A percentile compares a stretch with the other conserved stretches of the same genome.
Evolutionary conservation across 2,113 vertebrate genomes (phyloP).

Genomic region (Calyptomena viridis): DNA sequence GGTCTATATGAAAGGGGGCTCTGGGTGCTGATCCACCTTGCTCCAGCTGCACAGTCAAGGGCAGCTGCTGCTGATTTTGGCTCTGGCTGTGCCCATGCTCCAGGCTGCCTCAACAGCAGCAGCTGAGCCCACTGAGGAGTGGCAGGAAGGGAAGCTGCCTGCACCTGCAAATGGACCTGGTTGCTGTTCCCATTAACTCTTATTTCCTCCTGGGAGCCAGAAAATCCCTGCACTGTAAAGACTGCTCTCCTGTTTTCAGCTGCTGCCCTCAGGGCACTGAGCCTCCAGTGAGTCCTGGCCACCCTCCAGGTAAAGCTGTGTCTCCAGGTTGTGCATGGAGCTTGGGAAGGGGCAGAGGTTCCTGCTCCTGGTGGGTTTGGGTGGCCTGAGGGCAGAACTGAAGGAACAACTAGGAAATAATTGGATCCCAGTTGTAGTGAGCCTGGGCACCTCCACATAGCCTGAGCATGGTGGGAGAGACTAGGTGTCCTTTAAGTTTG

Average conservation of each 20-base stretch:
- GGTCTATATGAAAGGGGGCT: not conserved
- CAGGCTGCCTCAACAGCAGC: fast-evolving
- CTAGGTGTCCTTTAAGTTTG: not conserved
- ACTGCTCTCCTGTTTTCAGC: fast-evolving
- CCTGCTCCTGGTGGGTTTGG: fast-evolving
- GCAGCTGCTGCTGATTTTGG: fast-evolving
- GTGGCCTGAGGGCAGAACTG: not conserved
- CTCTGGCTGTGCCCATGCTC: not conserved
- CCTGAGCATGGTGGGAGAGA: not conserved
- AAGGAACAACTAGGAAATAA: not conserved
- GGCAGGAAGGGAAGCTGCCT: not conserved
- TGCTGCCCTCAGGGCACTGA: not conserved
- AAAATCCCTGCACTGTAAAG: not conserved
- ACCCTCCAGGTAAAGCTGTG: not conserved
- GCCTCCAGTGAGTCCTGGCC: fast-evolving
- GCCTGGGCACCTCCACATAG: fast-evolving
- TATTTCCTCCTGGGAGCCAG: not conserved
- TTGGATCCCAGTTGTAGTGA: fast-evolving
- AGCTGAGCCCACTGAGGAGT: not conserved
- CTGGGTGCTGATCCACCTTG: not conserved
- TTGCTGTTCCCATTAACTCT: not conserved
- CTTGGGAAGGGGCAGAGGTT: not conserved
- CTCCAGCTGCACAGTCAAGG: not conserved
- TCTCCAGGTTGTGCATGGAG: fast-evolving
- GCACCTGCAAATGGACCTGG: not conserved